A percentile compares a stretch with the other conserved stretches of the same genome.
phyloP scores from a whole-genome alignment of 2,797 vertebrate species.

The Gymnocypris eckloni region DNA sequence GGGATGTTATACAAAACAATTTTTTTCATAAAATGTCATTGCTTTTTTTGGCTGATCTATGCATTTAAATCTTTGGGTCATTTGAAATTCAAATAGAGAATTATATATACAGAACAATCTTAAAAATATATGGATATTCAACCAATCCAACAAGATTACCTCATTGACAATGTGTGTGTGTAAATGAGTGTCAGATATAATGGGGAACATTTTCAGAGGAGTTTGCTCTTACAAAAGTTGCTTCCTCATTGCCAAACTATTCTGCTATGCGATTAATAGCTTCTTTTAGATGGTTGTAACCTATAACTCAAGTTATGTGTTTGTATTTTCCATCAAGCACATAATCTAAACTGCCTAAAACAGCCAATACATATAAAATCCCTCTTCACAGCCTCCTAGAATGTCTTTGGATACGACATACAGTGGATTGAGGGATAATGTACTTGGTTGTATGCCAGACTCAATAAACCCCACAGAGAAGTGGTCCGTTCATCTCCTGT shows the following conservation, averaged over 20 bases:
- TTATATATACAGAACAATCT: not conserved
- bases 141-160: not conserved
- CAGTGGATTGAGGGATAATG: not conserved
- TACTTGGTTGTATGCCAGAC: slow-evolving; percentile 10
- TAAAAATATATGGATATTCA: not conserved
- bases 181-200: not conserved
- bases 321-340: not conserved
- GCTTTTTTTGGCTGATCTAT: not conserved
- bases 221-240: not conserved
- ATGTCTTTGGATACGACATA: slow-evolving; percentile 11
- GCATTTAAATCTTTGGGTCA: not conserved
- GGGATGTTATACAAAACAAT: not conserved
- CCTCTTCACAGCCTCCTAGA: not conserved
- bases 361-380: slow-evolving; percentile 1
- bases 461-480: slow-evolving; percentile 30
- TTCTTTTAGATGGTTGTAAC: not conserved
- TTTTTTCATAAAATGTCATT: not conserved
- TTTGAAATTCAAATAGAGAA: not conserved
- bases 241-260: not conserved
- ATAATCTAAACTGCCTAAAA: slow-evolving; percentile 18
- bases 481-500: slow-evolving; percentile 18
- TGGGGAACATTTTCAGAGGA: not conserved
- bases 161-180: not conserved
- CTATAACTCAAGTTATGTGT: not conserved
- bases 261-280: not conserved